These are phyloP conservation scores for Helicorthomorpha holstii DNA, from an alignment of 1,140 invertebrate genomes.

Conservation along the genomic window DNA sequence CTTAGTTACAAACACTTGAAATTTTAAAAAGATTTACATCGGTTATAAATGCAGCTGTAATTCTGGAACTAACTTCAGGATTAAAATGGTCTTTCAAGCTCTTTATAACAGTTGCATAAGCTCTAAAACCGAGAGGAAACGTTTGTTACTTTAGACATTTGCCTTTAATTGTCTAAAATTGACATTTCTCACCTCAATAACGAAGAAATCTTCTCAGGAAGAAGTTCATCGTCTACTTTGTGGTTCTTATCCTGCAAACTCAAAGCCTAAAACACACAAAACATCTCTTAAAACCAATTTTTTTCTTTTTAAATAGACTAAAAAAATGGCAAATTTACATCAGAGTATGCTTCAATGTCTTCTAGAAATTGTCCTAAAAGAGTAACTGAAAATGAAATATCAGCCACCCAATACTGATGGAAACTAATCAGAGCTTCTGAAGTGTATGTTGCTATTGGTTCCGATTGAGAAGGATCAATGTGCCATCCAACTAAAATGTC, in stretches of 20 bases:
- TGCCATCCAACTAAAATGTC: slow-evolving; percentile 93
- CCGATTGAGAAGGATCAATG: slow-evolving; percentile 63
- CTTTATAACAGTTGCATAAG: slow-evolving; percentile 64
- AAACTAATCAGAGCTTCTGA: slow-evolving; percentile 59
- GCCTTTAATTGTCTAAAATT: background rate
- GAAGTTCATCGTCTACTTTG: background rate
- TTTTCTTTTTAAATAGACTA: background rate
- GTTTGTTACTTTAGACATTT: no score
- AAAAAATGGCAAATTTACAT: slow-evolving; percentile 13
- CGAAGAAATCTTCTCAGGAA: slow-evolving; percentile 26
- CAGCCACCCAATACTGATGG: slow-evolving; percentile 62
- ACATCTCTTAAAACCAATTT: slow-evolving; percentile 11
- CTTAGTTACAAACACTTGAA: background rate
- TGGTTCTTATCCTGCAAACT: background rate
- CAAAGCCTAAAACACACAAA: background rate
- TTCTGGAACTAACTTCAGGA: slow-evolving; percentile 38
- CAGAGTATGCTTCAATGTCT: slow-evolving; percentile 55
- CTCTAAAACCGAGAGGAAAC: slow-evolving; percentile 47
- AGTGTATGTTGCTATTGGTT: slow-evolving; percentile 40
- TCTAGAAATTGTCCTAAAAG: slow-evolving; percentile 82
- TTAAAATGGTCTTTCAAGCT: slow-evolving; percentile 49
- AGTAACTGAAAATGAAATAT: slow-evolving; percentile 66
- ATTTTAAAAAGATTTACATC: slow-evolving; percentile 26
- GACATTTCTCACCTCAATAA: slow-evolving; percentile 16
- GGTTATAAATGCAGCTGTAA: slow-evolving; percentile 48